Conservation (phyloP, 2,113 vertebrate species). For the Mixornis gularis region DNA sequence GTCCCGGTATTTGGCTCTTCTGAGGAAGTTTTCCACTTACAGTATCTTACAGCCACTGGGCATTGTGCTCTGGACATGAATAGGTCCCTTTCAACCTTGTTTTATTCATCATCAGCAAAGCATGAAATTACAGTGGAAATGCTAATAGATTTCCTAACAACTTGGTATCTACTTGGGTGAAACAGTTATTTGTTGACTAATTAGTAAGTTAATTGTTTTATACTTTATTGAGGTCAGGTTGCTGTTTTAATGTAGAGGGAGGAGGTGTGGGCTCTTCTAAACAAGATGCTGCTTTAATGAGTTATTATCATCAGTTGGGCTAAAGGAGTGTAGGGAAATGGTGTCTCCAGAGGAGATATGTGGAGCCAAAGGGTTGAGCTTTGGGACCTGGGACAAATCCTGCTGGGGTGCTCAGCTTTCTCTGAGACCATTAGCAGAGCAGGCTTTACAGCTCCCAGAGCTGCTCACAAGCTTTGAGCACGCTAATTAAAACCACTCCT, state of each 20-base stretch:
- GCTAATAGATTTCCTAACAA: conserved; percentile 64
- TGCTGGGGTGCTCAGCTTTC: neutral
- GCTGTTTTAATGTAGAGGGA: neutral
- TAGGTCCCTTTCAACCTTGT: conserved; percentile 56
- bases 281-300: neutral
- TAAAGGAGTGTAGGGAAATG: neutral
- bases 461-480: neutral
- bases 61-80: neutral
- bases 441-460: neutral
- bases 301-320: neutral
- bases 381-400: neutral
- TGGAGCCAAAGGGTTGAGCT: neutral
- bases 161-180: conserved; percentile 50
- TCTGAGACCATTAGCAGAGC: neutral
- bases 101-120: conserved; percentile 69
- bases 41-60: neutral
- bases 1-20: neutral
- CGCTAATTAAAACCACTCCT: conserved; percentile 12
- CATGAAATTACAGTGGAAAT: conserved; percentile 66
- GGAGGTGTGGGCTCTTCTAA: neutral
- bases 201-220: conserved; percentile 69
- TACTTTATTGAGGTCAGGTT: conserved; percentile 46
- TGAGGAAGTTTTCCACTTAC: neutral
- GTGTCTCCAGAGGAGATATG: neutral
- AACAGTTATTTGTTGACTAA: conserved; percentile 63